Conservation (phyloP, 2,888 invertebrate species). For the Coleophora deauratella region DNA sequence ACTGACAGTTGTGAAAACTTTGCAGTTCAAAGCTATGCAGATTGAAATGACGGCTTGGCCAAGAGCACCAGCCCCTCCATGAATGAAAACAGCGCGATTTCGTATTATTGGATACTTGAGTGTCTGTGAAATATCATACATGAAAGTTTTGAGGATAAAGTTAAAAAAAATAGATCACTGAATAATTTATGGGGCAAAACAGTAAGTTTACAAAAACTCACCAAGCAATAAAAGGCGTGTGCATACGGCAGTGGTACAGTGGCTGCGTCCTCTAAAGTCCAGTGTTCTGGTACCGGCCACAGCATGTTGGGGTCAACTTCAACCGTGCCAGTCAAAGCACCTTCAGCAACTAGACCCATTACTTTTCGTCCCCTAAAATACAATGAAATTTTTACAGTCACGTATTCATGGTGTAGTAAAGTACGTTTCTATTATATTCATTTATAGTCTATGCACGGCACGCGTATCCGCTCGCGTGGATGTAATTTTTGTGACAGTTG, state of each 20-base stretch:
- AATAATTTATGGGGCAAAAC: too few species aligned
- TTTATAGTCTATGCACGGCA: too few species aligned
- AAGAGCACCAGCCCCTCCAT: constrained; percentile 35
- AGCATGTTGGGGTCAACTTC: constrained; percentile 57
- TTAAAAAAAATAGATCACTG: too few species aligned
- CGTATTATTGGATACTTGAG: constrained; percentile 18
- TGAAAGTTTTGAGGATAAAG: too few species aligned
- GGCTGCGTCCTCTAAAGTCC: constrained; percentile 81
- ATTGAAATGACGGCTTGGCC: constrained; percentile 44
- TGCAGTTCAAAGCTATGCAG: constrained; percentile 28
- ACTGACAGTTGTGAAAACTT: constrained; percentile 34
- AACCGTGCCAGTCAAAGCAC: constrained; percentile 72
- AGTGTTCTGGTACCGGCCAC: constrained; percentile 79
- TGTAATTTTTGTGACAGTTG: too few species aligned
- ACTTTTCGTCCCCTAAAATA: constrained; percentile 60
- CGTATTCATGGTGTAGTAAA: too few species aligned
- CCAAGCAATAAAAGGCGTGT: constrained; percentile 41
- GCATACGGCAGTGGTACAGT: constrained; percentile 79
- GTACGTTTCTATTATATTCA: too few species aligned
- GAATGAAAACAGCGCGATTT: constrained; percentile 26
- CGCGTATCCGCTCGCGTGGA: too few species aligned
- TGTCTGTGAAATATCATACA: constrained; percentile 23
- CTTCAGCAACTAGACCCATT: constrained; percentile 75
- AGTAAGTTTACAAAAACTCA: constrained; percentile 18
- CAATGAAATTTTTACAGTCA: neutral